Percentiles rank a stretch among this genome's conserved stretches.
Conservation (phyloP, 2,888 invertebrate species). For the Asteroscopus sphinx region DNA sequence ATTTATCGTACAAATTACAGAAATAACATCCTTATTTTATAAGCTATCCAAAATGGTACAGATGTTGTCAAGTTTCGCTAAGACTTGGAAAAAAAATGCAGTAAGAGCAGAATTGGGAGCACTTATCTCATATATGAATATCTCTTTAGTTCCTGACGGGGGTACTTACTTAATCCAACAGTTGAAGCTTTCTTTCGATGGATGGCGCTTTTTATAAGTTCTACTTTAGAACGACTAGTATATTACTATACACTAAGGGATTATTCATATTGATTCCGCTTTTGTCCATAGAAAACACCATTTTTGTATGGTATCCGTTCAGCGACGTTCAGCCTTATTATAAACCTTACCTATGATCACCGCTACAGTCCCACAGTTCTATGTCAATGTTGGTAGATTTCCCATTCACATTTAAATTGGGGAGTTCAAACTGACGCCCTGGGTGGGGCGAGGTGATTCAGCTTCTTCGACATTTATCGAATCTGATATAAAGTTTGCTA, state of each 20-base stretch:
- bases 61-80: too few species aligned
- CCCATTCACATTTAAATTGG: constrained; percentile 90
- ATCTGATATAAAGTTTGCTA: constrained; percentile 93
- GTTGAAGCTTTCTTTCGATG: constrained; percentile 37
- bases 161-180: constrained; percentile 9
- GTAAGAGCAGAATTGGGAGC: too few species aligned
- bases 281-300: too few species aligned
- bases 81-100: too few species aligned
- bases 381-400: constrained; percentile 91
- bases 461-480: constrained; percentile 90
- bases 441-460: constrained; percentile 91
- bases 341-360: constrained; percentile 91
- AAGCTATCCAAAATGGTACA: too few species aligned
- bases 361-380: constrained; percentile 95
- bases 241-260: not conserved
- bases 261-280: too few species aligned
- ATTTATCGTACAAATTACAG: too few species aligned
- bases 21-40: too few species aligned
- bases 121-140: too few species aligned
- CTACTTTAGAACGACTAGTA: not conserved
- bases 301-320: too few species aligned
- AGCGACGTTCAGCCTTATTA: too few species aligned
- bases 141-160: too few species aligned
- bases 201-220: constrained; percentile 44
- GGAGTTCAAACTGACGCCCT: constrained; percentile 93